Evolutionary conservation across 2,113 vertebrate genomes (phyloP).

Genomic region (Craseonycteris thonglongyai): DNA sequence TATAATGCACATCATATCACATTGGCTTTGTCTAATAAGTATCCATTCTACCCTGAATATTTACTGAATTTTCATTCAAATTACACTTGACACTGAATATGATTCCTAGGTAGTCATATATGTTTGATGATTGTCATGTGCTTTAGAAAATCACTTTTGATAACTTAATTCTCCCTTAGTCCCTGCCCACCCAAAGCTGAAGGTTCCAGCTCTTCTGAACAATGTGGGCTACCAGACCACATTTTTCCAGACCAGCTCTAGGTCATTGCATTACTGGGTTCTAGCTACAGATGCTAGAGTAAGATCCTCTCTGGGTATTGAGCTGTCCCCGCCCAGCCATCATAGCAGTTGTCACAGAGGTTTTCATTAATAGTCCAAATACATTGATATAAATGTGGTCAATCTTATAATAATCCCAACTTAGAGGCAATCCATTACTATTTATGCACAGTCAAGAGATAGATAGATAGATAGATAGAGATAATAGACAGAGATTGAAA

Average conservation of each 20-base stretch:
- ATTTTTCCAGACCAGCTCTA: neutral
- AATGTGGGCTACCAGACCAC: rapidly evolving
- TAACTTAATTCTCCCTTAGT: neutral
- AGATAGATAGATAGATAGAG: neutral
- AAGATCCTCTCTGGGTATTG: neutral
- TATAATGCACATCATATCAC: neutral
- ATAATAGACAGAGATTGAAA: neutral
- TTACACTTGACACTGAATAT: neutral
- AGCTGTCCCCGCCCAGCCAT: no score
- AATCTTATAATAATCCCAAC: neutral
- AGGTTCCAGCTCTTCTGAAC: neutral
- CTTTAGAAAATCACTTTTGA: neutral
- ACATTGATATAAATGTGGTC: neutral
- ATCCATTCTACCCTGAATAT: neutral
- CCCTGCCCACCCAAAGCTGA: neutral
- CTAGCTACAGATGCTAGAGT: neutral
- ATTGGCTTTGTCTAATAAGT: neutral
- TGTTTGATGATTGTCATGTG: neutral
- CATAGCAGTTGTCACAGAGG: neutral
- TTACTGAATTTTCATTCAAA: neutral
- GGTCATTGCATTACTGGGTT: neutral
- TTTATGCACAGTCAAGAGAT: neutral
- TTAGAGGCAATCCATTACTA: neutral
- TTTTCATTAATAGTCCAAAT: neutral
- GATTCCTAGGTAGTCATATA: neutral